Evolutionary conservation across 2,113 vertebrate genomes (phyloP).

Genomic region (Anolis carolinensis): DNA sequence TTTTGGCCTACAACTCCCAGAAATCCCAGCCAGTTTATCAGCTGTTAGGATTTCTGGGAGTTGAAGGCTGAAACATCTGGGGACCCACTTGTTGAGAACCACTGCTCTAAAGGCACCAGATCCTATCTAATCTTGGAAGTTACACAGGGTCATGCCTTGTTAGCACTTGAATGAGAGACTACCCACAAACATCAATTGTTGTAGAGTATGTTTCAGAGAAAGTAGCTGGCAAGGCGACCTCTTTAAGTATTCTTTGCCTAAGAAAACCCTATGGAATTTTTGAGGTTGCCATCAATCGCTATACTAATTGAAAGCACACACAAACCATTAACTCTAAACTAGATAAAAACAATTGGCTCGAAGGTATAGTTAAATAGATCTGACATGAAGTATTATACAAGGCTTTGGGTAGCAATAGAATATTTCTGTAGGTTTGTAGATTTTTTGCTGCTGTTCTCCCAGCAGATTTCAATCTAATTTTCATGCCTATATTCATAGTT

Average conservation of each 20-base stretch:
- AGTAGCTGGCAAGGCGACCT: no score
- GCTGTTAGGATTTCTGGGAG: no score
- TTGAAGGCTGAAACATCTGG: no score
- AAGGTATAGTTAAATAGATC: no score
- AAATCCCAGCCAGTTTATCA: no score
- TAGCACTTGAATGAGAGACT: background rate
- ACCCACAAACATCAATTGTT: no score
- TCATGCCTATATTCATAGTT: background rate
- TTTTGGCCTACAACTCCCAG: no score
- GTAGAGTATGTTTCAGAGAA: no score
- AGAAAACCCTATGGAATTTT: background rate
- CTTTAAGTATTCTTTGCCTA: no score
- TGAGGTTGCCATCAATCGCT: no score
- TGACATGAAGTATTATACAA: background rate
- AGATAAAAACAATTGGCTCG: background rate
- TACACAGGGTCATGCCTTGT: background rate
- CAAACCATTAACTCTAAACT: background rate
- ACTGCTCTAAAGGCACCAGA: background rate
- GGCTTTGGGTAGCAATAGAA: background rate
- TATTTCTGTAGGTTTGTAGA: background rate
- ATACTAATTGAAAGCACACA: background rate
- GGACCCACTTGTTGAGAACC: no score
- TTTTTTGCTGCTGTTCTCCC: background rate
- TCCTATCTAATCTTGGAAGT: background rate
- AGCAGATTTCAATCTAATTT: background rate